Evolutionary conservation across 2,113 vertebrate genomes (phyloP).

Genomic region (Chloebia gouldiae): DNA sequence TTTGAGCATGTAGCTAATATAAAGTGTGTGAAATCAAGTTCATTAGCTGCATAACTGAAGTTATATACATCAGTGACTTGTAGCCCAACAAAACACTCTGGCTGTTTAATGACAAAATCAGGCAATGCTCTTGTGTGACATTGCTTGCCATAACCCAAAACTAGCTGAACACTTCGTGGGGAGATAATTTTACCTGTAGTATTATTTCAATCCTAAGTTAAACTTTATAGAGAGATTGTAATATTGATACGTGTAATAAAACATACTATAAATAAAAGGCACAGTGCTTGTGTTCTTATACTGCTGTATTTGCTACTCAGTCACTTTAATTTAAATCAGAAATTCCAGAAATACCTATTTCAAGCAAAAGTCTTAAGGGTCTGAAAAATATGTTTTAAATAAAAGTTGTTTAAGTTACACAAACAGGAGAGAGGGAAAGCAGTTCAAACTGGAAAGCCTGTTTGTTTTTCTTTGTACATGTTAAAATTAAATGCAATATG

Average conservation of each 20-base stretch:
- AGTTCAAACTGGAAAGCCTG: not conserved
- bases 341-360: constrained; percentile 47
- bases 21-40: not conserved
- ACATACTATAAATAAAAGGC: not conserved
- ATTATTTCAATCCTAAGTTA: not conserved
- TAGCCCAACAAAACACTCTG: not conserved
- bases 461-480: constrained; percentile 23
- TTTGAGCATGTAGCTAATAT: not conserved
- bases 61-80: not conserved
- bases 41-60: not conserved
- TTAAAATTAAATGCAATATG: constrained; percentile 6
- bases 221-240: not conserved
- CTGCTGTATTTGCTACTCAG: not conserved
- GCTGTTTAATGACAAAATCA: not conserved
- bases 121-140: not conserved
- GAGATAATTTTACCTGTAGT: not conserved
- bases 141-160: not conserved
- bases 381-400: constrained; percentile 52
- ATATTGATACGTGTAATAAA: not conserved
- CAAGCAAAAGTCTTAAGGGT: not conserved
- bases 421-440: not conserved
- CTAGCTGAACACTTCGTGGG: not conserved
- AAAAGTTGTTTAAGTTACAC: constrained; percentile 30
- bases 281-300: not conserved
- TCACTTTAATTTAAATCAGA: constrained; percentile 15